Evolutionary conservation across 2,888 invertebrate species (phyloP), one percentile per base, ranked within the genome.

Genomic region (Axea sp.): DNA sequence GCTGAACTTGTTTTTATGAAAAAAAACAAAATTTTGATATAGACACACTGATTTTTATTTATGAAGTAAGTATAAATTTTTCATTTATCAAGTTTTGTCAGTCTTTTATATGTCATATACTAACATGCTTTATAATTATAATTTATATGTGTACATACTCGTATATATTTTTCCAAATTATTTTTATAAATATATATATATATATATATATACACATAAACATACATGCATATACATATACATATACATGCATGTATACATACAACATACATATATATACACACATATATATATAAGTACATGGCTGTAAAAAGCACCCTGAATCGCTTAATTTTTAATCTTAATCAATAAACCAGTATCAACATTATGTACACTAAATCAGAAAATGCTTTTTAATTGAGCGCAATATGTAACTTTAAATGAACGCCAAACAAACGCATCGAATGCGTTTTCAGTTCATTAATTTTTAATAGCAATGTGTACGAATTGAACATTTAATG

Each of bases 231-330:
- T 9, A 28, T 30, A 71, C 72, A 77, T 53, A 72, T 67, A 67
- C 31, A 64, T 30, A 49, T 47, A 59, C 43, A 53, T 4, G 19
- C 19, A 3, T 19, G 19, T 4, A 3, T 3, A 4, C 19, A 19
- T 4, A 4, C 19, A 19, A n/a, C n/a, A n/a, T n/a, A n/a, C n/a
- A n/a, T n/a, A 19, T 76, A 24, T 35, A 78, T 74, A 57, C 64
- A 49, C 35, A 64, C 39, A 47, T 19, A 67, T 35, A 69, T 30
- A 49, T 43, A 64, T 47, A 53, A 39, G 26, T 53, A 51, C 55
- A 73, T 73, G 77, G 76, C 75, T 84, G 78, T 83, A 84, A 84
- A n/a, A 86, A 87, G 87, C 86, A 86, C 86, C 86, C 81, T 84
- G 82, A 84, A 85, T 86, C 78, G 82, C 82, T 83, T 82, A 81